Evolutionary conservation across 2,888 invertebrate species (phyloP).

Genomic region (Entomobrya proxima): DNA sequence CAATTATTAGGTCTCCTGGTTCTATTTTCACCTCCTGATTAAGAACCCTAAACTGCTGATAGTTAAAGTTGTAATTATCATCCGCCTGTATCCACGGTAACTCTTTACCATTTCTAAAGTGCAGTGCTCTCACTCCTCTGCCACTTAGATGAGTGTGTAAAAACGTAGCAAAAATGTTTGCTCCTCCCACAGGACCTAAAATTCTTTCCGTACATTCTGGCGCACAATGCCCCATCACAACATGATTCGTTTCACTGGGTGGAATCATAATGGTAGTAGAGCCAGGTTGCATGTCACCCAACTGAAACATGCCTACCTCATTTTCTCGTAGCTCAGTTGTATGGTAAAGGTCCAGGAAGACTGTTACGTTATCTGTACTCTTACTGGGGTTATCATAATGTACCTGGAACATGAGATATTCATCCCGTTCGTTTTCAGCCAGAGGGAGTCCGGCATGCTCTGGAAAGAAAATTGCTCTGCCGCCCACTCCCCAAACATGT

Average conservation of each 20-base stretch:
- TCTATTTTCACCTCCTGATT: conserved; percentile 27
- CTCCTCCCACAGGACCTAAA: not conserved
- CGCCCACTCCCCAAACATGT: conserved; percentile 18
- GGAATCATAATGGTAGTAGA: conserved; percentile 25
- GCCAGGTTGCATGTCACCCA: conserved; percentile 2
- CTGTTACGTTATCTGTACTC: not conserved
- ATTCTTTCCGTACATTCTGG: conserved; percentile 32
- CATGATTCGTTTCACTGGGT: conserved; percentile 6
- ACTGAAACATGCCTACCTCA: not conserved
- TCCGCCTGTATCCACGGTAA: conserved; percentile 41
- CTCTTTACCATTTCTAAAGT: conserved; percentile 46
- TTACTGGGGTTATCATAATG: conserved; percentile 56
- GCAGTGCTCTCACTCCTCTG: not conserved
- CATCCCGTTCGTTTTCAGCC: not conserved
- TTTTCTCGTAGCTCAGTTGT: conserved; percentile 22
- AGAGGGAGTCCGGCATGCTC: conserved; percentile 53
- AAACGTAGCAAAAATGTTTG: conserved; percentile 31
- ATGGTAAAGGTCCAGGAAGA: conserved; percentile 25
- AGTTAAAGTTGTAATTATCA: conserved; percentile 55
- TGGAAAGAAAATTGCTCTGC: conserved; percentile 36
- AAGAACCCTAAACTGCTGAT: conserved; percentile 38
- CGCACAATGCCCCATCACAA: conserved; percentile 51
- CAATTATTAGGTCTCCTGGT: conserved; percentile 41
- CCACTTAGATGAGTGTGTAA: conserved; percentile 56
- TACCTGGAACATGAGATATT: conserved; percentile 51